Evolutionary conservation across 2,113 vertebrate species (phyloP), one percentile per base, ranked within the genome.

Genomic region (Microcebus ravelobensis): DNA sequence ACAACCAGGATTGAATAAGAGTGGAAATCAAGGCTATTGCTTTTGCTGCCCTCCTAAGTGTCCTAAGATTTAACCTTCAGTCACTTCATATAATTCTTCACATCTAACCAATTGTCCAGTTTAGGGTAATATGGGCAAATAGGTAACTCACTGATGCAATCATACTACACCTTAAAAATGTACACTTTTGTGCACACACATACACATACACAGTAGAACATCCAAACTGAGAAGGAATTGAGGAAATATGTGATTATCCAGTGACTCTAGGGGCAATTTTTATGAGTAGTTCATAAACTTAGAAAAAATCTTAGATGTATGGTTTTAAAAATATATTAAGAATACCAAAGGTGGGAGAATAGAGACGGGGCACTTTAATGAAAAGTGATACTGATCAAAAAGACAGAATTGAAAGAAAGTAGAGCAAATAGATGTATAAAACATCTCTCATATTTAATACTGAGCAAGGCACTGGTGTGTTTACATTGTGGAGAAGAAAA

Each of bases 181-280:
- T 0, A 23, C 21, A 48, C 1, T n/a, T 2, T 27, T 1, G 18
- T 9, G n/a, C 17, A 55, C 14, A n/a, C 29, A 68, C 5, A 20
- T 9, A 48, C 1, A 68, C 31, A 31, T 25, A 80, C 13, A 9
- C 42, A n/a, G 2, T 70, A 67, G 21, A 92, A 55, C 8, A 67
- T 0, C 3, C 79, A 12, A 12, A 29, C 0, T 8, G 1, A 86
- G 18, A 71, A 4, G 21, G 0, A n/a, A 73, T 4, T 55, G 3
- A 45, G 23, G 10, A 61, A 50, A 27, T 57, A 57, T 0, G 6
- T 52, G 42, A 61, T 61, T 88, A 50, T n/a, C 34, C 20, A 68
- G 8, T 68, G 8, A 90, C 18, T 29, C 6, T 12, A 42, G 3
- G 15, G 0, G 1, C 8, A 94, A 55, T 14, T 85, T 67, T 74